Evolutionary conservation across 2,888 invertebrate genomes (phyloP).

Genomic region (Drosophila seclusa): DNA sequence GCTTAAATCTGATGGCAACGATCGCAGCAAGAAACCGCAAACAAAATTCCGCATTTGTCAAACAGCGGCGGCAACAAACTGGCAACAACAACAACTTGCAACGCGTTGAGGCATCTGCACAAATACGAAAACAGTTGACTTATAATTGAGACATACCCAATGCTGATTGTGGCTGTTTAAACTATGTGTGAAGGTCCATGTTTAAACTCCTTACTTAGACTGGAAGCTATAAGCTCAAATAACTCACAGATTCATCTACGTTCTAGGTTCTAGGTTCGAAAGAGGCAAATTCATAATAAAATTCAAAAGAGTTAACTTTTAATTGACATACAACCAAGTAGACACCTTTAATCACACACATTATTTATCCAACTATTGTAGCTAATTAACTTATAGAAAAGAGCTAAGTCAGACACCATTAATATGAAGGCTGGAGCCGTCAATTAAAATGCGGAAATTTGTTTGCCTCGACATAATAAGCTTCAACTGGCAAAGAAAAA

Average conservation of each 20-base stretch:
- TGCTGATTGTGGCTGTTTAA: neutral
- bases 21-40: slow-evolving; percentile 49
- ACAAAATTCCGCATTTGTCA: slow-evolving; percentile 66
- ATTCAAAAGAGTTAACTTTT: slow-evolving; percentile 23
- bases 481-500: neutral
- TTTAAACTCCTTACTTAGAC: neutral
- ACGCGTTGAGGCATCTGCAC: slow-evolving; percentile 37
- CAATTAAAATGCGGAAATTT: neutral
- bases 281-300: neutral
- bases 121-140: slow-evolving; percentile 19
- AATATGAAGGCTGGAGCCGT: neutral
- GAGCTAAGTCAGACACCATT: neutral
- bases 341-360: slow-evolving; percentile 31
- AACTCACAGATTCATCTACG: too few species aligned
- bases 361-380: slow-evolving; percentile 27
- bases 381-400: neutral
- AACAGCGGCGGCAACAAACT: slow-evolving; percentile 32
- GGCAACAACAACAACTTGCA: slow-evolving; percentile 21
- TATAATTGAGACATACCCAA: slow-evolving; percentile 50
- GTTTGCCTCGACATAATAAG: neutral
- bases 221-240: neutral
- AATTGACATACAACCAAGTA: slow-evolving; percentile 47
- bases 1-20: slow-evolving; percentile 54
- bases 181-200: neutral
- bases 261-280: too few species aligned